A percentile compares a stretch with the other conserved stretches of the same genome.
Evolutionary conservation across 2,888 invertebrate species (phyloP).

Genomic region (Eudemis profundana): DNA sequence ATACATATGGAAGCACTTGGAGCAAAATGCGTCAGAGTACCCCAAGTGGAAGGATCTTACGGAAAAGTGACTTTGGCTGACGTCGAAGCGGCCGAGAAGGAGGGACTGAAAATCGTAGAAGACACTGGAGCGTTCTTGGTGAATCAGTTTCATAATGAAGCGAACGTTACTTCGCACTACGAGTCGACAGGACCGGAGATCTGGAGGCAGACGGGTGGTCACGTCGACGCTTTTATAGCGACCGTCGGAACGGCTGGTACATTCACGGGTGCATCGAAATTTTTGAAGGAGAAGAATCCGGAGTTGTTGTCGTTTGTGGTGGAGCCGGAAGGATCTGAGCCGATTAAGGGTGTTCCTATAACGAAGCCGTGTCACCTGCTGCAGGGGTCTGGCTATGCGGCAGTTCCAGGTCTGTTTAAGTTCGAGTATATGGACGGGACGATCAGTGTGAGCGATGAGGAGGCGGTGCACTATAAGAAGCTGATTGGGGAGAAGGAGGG

Average conservation of each 20-base stretch:
- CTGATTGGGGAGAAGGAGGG: conserved; percentile 76
- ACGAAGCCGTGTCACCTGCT: conserved; percentile 77
- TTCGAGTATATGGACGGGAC: conserved; percentile 75
- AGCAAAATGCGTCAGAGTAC: conserved; percentile 72
- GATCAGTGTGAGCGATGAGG: conserved; percentile 72
- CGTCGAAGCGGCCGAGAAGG: conserved; percentile 70
- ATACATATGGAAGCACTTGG: conserved; percentile 81
- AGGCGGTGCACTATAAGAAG: conserved; percentile 67
- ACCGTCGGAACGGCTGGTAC: conserved; percentile 78
- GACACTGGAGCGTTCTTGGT: conserved; percentile 73
- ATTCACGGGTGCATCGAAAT: conserved; percentile 71
- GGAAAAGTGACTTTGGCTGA: conserved; percentile 77
- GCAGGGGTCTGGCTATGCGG: conserved; percentile 79
- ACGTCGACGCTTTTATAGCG: conserved; percentile 73
- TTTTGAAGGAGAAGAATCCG: conserved; percentile 73
- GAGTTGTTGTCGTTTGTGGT: conserved; percentile 70
- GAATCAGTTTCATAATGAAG: conserved; percentile 73
- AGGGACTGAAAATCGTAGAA: conserved; percentile 64
- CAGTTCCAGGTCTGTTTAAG: conserved; percentile 72
- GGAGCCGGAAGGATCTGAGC: conserved; percentile 74
- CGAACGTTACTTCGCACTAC: conserved; percentile 71
- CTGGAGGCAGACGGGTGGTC: conserved; percentile 77
- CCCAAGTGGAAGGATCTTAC: conserved; percentile 78
- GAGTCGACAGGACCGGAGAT: conserved; percentile 77
- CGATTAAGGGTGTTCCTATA: conserved; percentile 72